These are phyloP conservation scores for Aphelenchoides besseyi DNA, from an alignment of 1,140 invertebrate species.

Conservation along the genomic window DNA sequence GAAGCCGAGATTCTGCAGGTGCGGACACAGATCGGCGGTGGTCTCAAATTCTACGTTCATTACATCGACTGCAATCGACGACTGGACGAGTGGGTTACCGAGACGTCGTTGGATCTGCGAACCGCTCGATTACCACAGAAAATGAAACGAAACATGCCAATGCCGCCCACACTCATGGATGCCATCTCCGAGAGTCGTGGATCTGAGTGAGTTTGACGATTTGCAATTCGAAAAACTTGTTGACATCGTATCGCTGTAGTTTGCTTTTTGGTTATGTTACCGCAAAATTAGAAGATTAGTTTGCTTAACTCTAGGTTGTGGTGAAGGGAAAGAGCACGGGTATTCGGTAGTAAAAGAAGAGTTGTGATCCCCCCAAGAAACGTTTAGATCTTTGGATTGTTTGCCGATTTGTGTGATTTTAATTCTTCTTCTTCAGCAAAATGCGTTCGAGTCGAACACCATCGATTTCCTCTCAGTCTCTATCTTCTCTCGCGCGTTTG, in stretches of 20 bases:
- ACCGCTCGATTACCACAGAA: slow-evolving; percentile 8
- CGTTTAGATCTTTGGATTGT: too few species aligned
- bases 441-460: too few species aligned
- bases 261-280: background rate
- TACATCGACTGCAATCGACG: slow-evolving; percentile 51
- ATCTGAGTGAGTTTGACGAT: background rate
- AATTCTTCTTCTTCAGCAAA: too few species aligned
- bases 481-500: too few species aligned
- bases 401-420: too few species aligned
- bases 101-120: slow-evolving; percentile 31
- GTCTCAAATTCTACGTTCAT: slow-evolving; percentile 44
- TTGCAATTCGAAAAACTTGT: too few species aligned
- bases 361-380: too few species aligned
- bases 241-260: background rate
- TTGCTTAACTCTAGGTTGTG: too few species aligned
- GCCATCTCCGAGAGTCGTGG: background rate
- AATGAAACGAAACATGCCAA: slow-evolving; percentile 3
- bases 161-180: background rate
- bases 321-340: too few species aligned
- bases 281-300: too few species aligned
- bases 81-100: slow-evolving; percentile 47
- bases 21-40: slow-evolving; percentile 5
- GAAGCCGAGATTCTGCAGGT: slow-evolving; percentile 48
- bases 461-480: too few species aligned
- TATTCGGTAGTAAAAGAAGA: too few species aligned